These are phyloP conservation scores for Vulpes vulpes DNA, from an alignment of 2,113 vertebrate genomes.

Conservation along the genomic window DNA sequence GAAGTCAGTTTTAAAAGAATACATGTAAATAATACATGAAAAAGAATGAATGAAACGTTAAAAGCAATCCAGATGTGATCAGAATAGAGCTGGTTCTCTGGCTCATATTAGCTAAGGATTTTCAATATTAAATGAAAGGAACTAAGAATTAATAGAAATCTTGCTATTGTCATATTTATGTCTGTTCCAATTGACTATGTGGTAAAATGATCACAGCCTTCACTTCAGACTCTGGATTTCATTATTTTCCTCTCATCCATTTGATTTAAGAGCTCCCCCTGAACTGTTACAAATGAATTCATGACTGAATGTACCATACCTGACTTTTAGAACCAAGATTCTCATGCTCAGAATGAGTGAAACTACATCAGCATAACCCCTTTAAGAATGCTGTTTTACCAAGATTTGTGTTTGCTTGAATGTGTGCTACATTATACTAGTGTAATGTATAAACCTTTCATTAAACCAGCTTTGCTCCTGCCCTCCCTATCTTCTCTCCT, in stretches of 20 bases:
- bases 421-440: not conserved
- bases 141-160: not conserved
- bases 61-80: not conserved
- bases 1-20: slow-evolving; percentile 22
- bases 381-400: not conserved
- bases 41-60: slow-evolving; percentile 13
- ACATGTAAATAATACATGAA: not conserved
- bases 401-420: not conserved
- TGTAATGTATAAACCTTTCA: not conserved
- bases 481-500: not conserved
- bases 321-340: not conserved
- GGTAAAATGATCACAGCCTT: not conserved
- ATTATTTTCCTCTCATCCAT: not conserved
- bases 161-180: not conserved
- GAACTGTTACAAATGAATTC: not conserved
- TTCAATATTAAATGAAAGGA: not conserved
- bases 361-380: not conserved
- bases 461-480: not conserved
- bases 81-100: not conserved
- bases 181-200: not conserved
- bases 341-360: not conserved
- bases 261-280: not conserved
- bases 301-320: not conserved
- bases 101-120: not conserved
- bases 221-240: not conserved